phyloP scores from a whole-genome alignment of 2,888 invertebrate genomes.

The Deladenus siricidicola region DNA sequence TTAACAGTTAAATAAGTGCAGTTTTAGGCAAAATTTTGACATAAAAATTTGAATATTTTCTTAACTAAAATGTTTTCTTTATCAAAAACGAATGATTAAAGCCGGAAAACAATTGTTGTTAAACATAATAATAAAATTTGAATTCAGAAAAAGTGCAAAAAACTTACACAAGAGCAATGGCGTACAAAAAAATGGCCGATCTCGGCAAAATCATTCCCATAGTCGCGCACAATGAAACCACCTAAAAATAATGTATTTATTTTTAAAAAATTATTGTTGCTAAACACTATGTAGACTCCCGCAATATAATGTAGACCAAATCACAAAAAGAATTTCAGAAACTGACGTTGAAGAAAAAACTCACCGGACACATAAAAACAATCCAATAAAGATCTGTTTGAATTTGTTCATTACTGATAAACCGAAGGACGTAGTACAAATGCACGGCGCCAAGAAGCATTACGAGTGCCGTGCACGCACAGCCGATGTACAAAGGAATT shows the following conservation, averaged over 20 bases:
- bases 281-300: neutral
- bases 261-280: neutral
- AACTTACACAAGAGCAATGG: slow-evolving; percentile 46
- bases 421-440: slow-evolving; percentile 43
- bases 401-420: slow-evolving; percentile 46
- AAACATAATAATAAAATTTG: no score
- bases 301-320: no score
- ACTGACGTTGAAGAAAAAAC: slow-evolving; percentile 4
- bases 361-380: slow-evolving; percentile 48
- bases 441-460: slow-evolving; percentile 40
- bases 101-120: no score
- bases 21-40: no score
- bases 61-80: no score
- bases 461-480: slow-evolving; percentile 34
- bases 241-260: slow-evolving; percentile 32
- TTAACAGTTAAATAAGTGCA: no score
- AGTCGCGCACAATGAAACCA: slow-evolving; percentile 41
- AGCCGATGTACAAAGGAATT: slow-evolving; percentile 32
- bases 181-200: slow-evolving; percentile 48
- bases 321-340: neutral
- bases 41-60: no score
- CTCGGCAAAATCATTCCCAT: slow-evolving; percentile 50
- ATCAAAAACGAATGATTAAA: no score
- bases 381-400: slow-evolving; percentile 48
- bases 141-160: neutral